Base-by-base conservation (phyloP, 2,797 vertebrate species). In the Mustela erminea region DNA sequence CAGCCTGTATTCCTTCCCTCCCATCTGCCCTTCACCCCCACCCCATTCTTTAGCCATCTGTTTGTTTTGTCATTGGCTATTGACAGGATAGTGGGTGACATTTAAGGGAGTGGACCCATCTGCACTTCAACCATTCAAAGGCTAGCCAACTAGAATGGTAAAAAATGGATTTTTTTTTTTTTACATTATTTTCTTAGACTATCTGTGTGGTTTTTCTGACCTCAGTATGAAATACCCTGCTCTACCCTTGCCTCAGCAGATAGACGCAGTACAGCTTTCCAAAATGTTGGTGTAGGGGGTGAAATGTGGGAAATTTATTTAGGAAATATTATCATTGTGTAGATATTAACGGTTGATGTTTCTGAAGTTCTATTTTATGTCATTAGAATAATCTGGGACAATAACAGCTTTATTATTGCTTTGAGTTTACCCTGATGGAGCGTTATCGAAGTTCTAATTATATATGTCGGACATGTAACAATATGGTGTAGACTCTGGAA, bases 41-140 rank as follows among this genome's bases (percentile, higher is more conserved):
- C 21, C 43, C 88, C 75, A 93, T 96, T 97, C 96, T 98, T 93
- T 60, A 96, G 87, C 93, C 96, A 96, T 97, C 97, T 97, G 93
- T 94, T 97, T 95, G 91, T 83, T 98, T 94, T 95, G 87, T 93
- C 86, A 64, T 94, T 80, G 74, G 41, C 94, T 91, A 81, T 91
- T 96, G 95, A 97, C 68, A 95, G 64, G 66, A 95, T 18, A 85
- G 95, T 77, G 96, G 93, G 68, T 92, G 89, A 94, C 95, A 96
- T 93, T 97, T 86, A 95, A 93, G 80, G 52, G 90, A 96, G 91
- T 3, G 92, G 95, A 94, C 96, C 96, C 96, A 96, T 96, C 92
- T 98, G 96, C 23, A 95, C 78, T 82, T 93, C 62, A 74, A n/a
- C 70, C 58, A 81, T 87, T 96, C 96, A 96, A 89, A 95, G 29